phyloP scores from a whole-genome alignment of 2,888 invertebrate genomes.

The Plemyria rubiginata region DNA sequence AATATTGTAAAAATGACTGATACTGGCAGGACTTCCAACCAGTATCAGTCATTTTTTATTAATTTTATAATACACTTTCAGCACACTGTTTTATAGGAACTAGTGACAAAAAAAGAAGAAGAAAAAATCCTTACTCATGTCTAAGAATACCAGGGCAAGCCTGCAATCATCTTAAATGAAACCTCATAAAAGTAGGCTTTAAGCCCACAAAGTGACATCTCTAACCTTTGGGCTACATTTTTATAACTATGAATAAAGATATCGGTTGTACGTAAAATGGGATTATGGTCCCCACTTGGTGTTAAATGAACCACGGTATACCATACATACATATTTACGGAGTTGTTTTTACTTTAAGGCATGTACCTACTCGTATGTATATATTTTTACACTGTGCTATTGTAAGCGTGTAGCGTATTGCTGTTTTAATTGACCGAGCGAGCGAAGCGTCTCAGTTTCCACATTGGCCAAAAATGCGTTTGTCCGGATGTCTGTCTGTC shows the following conservation, averaged over 20 bases:
- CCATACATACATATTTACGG: constrained; percentile 35
- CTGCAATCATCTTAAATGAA: constrained; percentile 7
- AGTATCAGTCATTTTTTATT: too few species aligned
- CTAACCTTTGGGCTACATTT: constrained; percentile 14
- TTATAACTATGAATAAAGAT: constrained; percentile 37
- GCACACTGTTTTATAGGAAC: too few species aligned
- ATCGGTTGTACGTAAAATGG: constrained; percentile 33
- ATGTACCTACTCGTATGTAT: constrained; percentile 8
- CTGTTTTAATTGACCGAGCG: too few species aligned
- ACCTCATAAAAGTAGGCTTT: constrained; percentile 4
- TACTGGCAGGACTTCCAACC: too few species aligned
- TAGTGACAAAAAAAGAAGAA: too few species aligned
- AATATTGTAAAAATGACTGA: too few species aligned
- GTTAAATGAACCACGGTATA: constrained; percentile 40
- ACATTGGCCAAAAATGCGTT: too few species aligned
- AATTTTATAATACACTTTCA: too few species aligned
- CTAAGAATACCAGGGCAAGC: background rate
- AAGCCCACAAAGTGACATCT: background rate
- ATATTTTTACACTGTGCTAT: background rate
- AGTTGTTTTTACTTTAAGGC: constrained; percentile 34
- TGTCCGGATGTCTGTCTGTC: too few species aligned
- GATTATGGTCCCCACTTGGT: constrained; percentile 38
- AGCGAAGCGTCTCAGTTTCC: too few species aligned
- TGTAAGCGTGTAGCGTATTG: constrained; percentile 13
- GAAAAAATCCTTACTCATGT: background rate